Base-by-base conservation (phyloP, 92 coral and sea anemone species). In the Galaxea fascicularis region DNA sequence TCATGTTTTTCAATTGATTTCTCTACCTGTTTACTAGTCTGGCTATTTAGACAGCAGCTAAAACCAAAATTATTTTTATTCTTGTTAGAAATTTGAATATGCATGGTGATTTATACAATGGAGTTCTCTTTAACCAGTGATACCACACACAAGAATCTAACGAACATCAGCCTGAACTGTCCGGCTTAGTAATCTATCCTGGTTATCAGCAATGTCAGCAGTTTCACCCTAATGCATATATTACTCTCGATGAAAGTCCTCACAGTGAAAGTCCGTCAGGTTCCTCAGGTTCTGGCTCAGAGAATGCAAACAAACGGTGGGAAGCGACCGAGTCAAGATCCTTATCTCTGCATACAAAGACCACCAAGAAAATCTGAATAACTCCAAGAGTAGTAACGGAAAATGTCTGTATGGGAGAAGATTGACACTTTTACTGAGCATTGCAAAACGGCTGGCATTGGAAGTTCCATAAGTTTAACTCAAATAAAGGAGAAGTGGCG, bases 101-200 rank as follows among this genome's bases (percentile, higher is more conserved):
- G 86, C 57, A 70, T 27, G 78, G 78, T 35, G 78, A 70, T 30
- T 17, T 70, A 69, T 53, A 82, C 86, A 54, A 80, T 65, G 85
- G 85, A 67, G 47, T 80, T 49, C 74, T 80, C 46, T 80, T 67
- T 80, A 80, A 80, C 85, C 49, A 22, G 84, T 76, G 77, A 80
- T n/a, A 49, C 77, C 85, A 83, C 63, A 83, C 80, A n/a, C 80
- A 18, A 73, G 80, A 73, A 83, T 21, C 58, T 82, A 82, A 71
- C 79, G 79, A 52, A 71, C 77, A 80, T 46, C 85, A 80, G 67
- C 27, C 76, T 67, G 75, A 18, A 69, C 78, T 78, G 27, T 82
- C 86, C 69, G 29, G 86, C 77, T 53, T 70, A 70, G 53, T 26
- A 59, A 59, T 73, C 73, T 62, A 45, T 47, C 74, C 81, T 84